Percentiles rank a stretch among this genome's conserved stretches.
Conservation (phyloP, 1,140 invertebrate species). For the Ostrea edulis region DNA sequence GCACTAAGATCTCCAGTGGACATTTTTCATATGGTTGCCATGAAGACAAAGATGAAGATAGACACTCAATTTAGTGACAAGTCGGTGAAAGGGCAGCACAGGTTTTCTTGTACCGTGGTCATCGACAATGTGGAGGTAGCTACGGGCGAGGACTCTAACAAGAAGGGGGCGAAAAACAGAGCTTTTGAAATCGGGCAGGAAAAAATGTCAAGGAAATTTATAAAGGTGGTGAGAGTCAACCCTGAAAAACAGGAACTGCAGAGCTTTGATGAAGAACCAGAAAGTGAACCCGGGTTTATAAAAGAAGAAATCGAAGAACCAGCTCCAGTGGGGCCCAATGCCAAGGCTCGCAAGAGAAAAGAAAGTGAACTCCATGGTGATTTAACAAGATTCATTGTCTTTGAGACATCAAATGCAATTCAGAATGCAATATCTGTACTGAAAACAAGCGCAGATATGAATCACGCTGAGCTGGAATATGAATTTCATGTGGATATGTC, state of each 20-base stretch:
- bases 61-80: constrained; percentile 41
- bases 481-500: constrained; percentile 58
- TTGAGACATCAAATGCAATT: constrained; percentile 45
- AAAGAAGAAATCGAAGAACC: constrained; percentile 17
- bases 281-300: constrained; percentile 31
- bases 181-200: constrained; percentile 67
- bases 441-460: constrained; percentile 59
- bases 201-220: constrained; percentile 60
- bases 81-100: constrained; percentile 42
- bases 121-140: constrained; percentile 61
- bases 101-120: constrained; percentile 59
- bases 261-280: constrained; percentile 46
- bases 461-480: constrained; percentile 58
- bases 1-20: constrained; percentile 34
- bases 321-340: constrained; percentile 24
- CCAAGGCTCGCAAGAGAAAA: constrained; percentile 12
- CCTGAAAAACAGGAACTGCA: constrained; percentile 59
- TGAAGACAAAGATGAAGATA: constrained; percentile 42
- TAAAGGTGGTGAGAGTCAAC: constrained; percentile 61
- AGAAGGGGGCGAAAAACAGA: constrained; percentile 69
- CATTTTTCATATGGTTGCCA: constrained; percentile 49
- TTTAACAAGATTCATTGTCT: constrained; percentile 55
- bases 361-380: constrained; percentile 45
- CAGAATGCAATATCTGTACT: constrained; percentile 50
- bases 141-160: constrained; percentile 60